phyloP scores from a whole-genome alignment of 1,140 invertebrate species.

The Cotesia vestalis region DNA sequence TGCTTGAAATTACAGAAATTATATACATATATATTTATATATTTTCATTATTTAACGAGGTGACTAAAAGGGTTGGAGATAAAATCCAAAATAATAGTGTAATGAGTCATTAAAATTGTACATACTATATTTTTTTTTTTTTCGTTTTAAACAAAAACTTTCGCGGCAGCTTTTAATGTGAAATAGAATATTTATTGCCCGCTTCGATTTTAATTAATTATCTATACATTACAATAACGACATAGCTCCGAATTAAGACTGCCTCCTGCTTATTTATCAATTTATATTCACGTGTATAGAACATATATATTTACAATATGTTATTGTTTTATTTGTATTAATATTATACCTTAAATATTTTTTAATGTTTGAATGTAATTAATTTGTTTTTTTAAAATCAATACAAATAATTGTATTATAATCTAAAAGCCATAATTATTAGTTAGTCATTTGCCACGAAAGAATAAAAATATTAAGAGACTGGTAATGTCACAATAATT shows the following conservation, averaged over 20 bases:
- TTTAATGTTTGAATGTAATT: neutral
- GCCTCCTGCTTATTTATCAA: slow-evolving; percentile 27
- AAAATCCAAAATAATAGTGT: slow-evolving; percentile 34
- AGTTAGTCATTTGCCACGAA: slow-evolving; percentile 18
- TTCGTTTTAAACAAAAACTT: neutral
- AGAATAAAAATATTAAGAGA: slow-evolving; percentile 22
- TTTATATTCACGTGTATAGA: slow-evolving; percentile 14
- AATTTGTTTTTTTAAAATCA: too few species aligned
- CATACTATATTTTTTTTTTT: slow-evolving; percentile 19
- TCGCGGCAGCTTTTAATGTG: slow-evolving; percentile 24
- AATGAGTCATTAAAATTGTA: slow-evolving; percentile 23
- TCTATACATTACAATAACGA: neutral
- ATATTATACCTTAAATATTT: slow-evolving; percentile 14
- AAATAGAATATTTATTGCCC: slow-evolving; percentile 9
- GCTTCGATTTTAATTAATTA: neutral
- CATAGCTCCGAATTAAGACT: slow-evolving; percentile 33
- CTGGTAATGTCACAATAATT: slow-evolving; percentile 27
- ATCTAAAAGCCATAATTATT: slow-evolving; percentile 5
- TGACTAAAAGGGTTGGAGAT: slow-evolving; percentile 6
- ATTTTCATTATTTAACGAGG: neutral
- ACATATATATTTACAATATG: slow-evolving; percentile 8
- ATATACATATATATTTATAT: neutral
- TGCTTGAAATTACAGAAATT: slow-evolving; percentile 19
- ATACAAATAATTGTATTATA: slow-evolving; percentile 20
- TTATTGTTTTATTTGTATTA: neutral